phyloP scores from a whole-genome alignment of 2,797 vertebrate species.

The Hafferia zeledoni region DNA sequence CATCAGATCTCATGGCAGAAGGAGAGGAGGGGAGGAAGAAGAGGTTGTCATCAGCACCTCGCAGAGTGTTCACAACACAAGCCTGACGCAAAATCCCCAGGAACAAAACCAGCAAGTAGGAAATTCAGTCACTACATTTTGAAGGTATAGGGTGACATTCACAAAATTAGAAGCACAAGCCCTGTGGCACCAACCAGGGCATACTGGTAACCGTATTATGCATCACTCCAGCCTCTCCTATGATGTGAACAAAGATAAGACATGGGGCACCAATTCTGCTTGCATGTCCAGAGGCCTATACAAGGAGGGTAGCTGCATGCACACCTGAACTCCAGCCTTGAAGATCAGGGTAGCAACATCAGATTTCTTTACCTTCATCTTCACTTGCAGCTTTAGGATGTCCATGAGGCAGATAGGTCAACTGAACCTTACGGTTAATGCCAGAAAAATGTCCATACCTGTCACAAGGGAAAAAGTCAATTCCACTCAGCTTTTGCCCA shows the following conservation, averaged over 20 bases:
- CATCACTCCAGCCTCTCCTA: background rate
- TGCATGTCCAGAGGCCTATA: background rate
- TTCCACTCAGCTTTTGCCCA: background rate
- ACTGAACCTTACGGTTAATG: constrained; percentile 97
- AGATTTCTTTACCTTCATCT: constrained; percentile 86
- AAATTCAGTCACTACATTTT: background rate
- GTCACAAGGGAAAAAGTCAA: background rate
- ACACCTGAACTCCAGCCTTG: background rate
- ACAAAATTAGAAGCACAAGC: background rate
- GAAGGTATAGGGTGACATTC: background rate
- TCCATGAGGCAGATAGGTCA: constrained; percentile 94
- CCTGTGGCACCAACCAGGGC: background rate
- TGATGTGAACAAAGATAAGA: background rate
- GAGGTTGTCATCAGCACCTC: background rate
- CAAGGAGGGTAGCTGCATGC: background rate
- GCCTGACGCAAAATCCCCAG: background rate
- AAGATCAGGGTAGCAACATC: background rate
- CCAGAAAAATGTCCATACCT: constrained; percentile 99
- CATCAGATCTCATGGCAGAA: background rate
- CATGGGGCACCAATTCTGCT: background rate
- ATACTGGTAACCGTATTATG: background rate
- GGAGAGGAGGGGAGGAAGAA: background rate
- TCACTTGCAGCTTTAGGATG: constrained; percentile 92
- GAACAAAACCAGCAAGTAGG: background rate
- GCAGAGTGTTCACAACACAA: background rate